Base-by-base conservation (phyloP, 30 jellyfish, hydroid and myxozoan genomes). In the Sanderia malayensis region DNA sequence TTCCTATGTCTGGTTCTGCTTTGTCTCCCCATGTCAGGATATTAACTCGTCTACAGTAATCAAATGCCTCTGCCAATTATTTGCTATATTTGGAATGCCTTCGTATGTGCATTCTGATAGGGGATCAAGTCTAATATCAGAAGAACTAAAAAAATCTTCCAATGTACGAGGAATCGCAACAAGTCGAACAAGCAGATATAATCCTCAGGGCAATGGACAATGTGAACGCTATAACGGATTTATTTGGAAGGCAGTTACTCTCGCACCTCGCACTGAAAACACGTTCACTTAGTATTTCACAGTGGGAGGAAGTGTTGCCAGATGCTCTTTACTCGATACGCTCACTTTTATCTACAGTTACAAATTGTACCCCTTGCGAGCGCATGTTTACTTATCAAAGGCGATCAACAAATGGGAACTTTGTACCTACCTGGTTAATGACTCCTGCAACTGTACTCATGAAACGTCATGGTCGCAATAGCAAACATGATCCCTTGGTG, bases 291-390 rank as follows among this genome's bases (percentile, higher is more conserved):
- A 68, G 69, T 0, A 28, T 62, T 19, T 37, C 67, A 41, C 33
- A 58, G 20, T 79, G 96, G 94, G 76, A 70, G 32, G 67, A 58
- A 37, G 91, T 71, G 22, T 61, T 79, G 31, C 89, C 92, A 60
- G 95, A 86, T 64, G 92, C 89, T 9, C 76, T 86, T 10, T 89
- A 75, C 45, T 66, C 93, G 31, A 77, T 84, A 25, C 83, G 94
- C 30, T 87, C 82, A 2, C 77, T 87, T n/a, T 46, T 87, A 61
- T 81, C 74, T 27, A 87, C 95, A 23, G 73, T 95, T n/a, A 87
- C 86, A 31, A 87, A 81, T 82, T 46, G 32, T 41, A 82, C 96
- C 34, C 96, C 95, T 10, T 87, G 74, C 58, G 93, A 81, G 55
- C 76, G 96, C 27, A 11, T 87, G 72, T 87, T 87, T 75, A 9